Conservation (phyloP, 2,113 vertebrate genomes). For the Eublepharis macularius region DNA sequence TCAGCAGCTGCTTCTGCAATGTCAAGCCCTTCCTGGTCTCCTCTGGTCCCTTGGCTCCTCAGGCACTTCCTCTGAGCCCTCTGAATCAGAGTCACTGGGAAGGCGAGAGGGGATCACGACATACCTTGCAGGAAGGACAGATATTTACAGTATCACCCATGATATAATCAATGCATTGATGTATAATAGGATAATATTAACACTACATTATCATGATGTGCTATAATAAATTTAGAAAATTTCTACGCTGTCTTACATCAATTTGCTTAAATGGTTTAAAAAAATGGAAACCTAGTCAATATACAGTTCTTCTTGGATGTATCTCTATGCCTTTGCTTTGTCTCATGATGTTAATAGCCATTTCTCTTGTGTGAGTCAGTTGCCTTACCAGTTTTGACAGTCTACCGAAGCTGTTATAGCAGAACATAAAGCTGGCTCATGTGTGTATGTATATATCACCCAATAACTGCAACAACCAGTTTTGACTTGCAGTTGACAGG, state of each 20-base stretch:
- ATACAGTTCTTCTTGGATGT: background rate
- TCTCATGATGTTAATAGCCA: background rate
- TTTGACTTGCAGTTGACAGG: background rate
- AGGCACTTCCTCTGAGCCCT: too few relatives aligned
- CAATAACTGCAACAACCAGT: background rate
- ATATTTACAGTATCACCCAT: background rate
- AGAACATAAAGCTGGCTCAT: background rate
- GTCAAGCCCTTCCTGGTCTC: too few relatives aligned
- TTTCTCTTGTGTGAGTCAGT: background rate
- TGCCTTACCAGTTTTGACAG: background rate
- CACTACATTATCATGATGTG: background rate
- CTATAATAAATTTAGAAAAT: conserved; percentile 9
- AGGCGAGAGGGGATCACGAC: too few relatives aligned
- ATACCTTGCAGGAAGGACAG: background rate
- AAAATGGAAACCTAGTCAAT: background rate
- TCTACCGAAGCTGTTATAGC: background rate
- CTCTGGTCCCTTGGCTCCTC: too few relatives aligned
- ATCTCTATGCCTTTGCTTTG: too few relatives aligned
- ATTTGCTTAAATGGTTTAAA: background rate
- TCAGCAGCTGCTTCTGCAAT: too few relatives aligned
- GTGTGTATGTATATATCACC: background rate
- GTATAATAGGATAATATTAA: conserved; percentile 8
- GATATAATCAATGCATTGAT: background rate
- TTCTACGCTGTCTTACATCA: background rate
- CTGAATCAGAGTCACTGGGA: too few relatives aligned